Evolutionary conservation across 2,888 invertebrate genomes (phyloP).

Genomic region (Amiota communis): DNA sequence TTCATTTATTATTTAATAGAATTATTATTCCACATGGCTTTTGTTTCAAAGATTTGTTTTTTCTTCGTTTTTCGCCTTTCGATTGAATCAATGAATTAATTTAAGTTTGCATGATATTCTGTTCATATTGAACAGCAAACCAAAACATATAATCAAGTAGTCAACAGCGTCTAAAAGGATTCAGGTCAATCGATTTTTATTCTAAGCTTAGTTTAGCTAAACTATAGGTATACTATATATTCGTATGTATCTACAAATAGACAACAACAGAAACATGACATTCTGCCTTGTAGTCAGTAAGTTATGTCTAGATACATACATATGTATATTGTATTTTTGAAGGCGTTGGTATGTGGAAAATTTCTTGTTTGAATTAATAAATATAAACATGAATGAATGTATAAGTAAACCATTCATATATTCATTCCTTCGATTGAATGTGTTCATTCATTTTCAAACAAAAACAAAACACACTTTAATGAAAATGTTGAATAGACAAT

Average conservation of each 20-base stretch:
- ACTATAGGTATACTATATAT: neutral
- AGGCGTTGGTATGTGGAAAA: constrained; percentile 52
- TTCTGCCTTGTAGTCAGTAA: no score
- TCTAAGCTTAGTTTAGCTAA: constrained; percentile 14
- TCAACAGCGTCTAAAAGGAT: constrained; percentile 40
- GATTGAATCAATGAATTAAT: no score
- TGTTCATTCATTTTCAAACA: neutral
- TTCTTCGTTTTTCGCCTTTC: no score
- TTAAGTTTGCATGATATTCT: no score
- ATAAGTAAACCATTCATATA: constrained; percentile 20
- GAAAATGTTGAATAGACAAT: constrained; percentile 41
- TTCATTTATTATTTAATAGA: constrained; percentile 60
- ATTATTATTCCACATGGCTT: constrained; percentile 52
- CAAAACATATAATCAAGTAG: no score
- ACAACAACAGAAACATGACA: no score
- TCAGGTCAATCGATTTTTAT: constrained; percentile 60
- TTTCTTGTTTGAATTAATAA: constrained; percentile 24
- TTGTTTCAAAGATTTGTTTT: constrained; percentile 43
- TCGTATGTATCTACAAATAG: constrained; percentile 17
- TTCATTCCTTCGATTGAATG: no score
- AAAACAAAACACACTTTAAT: constrained; percentile 16
- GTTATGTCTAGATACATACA: no score
- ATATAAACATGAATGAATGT: constrained; percentile 37
- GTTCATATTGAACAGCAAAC: no score
- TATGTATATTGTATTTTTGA: constrained; percentile 25